phyloP scores from a whole-genome alignment of 2,113 vertebrate genomes.

The Ornithorhynchus anatinus region DNA sequence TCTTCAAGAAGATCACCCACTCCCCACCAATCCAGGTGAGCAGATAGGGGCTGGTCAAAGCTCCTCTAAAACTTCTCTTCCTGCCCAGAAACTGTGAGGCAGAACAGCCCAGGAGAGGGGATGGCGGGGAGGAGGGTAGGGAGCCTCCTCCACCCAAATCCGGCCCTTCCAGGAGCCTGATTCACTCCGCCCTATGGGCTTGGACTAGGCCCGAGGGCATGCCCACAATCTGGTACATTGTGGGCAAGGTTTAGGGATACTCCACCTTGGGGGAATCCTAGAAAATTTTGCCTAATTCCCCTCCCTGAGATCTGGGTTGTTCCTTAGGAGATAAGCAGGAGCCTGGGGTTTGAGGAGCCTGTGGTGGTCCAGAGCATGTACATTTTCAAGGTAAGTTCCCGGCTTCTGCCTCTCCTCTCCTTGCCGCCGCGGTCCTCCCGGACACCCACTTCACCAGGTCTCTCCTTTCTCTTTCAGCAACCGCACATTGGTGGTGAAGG shows the following conservation, averaged over 20 bases:
- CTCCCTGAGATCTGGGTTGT: not conserved
- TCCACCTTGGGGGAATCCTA: too few species aligned
- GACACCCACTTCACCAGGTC: not conserved
- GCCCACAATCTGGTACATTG: too few species aligned
- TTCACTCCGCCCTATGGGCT: rapidly evolving
- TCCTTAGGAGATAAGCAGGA: slow-evolving; percentile 78
- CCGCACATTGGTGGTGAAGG: slow-evolving; percentile 93
- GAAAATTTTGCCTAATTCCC: too few species aligned
- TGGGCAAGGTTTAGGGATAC: too few species aligned
- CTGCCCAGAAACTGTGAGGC: too few species aligned
- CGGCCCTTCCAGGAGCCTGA: too few species aligned
- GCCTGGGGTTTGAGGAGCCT: slow-evolving; percentile 79
- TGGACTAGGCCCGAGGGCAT: rapidly evolving
- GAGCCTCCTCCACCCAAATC: not conserved
- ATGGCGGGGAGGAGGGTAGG: not conserved
- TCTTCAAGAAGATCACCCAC: slow-evolving; percentile 86
- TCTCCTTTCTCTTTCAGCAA: slow-evolving; percentile 78
- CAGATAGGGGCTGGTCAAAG: not conserved
- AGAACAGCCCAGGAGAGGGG: not conserved
- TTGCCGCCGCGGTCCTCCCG: too few species aligned
- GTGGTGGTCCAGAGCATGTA: slow-evolving; percentile 97
- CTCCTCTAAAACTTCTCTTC: too few species aligned
- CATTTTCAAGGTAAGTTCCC: slow-evolving; percentile 90
- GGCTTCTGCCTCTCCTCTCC: too few species aligned
- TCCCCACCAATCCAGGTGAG: slow-evolving; percentile 89